These are phyloP conservation scores for Chelonus formosanus DNA, from an alignment of 2,888 invertebrate genomes.

Conservation along the genomic window DNA sequence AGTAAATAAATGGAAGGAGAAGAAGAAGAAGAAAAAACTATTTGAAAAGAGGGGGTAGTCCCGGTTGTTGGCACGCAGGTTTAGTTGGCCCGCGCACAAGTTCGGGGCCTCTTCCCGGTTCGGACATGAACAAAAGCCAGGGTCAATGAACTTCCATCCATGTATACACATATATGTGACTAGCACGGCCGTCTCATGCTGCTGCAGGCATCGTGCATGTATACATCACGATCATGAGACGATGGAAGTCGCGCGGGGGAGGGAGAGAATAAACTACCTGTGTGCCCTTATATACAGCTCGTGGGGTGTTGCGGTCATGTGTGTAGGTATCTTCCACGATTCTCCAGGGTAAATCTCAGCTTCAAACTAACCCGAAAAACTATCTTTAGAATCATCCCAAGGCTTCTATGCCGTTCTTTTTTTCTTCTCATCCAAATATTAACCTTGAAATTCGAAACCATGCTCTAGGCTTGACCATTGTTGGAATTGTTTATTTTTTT, in stretches of 20 bases:
- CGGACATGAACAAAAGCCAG: constrained; percentile 57
- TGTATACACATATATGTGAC: constrained; percentile 13
- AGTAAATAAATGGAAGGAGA: constrained; percentile 6
- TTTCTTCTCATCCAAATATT: constrained; percentile 19
- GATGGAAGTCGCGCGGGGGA: background rate
- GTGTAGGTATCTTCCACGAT: background rate
- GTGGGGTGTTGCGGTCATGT: background rate
- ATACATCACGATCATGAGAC: constrained; percentile 6
- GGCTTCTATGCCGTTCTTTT: background rate
- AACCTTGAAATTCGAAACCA: too few species aligned
- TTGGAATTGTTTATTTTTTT: too few species aligned
- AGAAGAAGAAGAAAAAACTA: constrained; percentile 12
- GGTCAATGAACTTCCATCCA: constrained; percentile 50
- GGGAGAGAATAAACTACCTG: constrained; percentile 12
- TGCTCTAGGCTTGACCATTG: too few species aligned
- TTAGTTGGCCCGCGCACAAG: constrained; percentile 30
- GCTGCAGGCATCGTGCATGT: constrained; percentile 21
- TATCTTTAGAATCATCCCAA: too few species aligned
- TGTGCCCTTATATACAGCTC: background rate
- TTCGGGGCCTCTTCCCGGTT: constrained; percentile 45
- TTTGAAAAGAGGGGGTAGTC: constrained; percentile 11
- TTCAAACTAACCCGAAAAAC: constrained; percentile 22
- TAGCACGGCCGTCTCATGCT: constrained; percentile 13
- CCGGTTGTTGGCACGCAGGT: constrained; percentile 26
- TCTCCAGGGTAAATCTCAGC: constrained; percentile 23